Conservation (phyloP, 2,797 vertebrate genomes). For the Falco naumanni region DNA sequence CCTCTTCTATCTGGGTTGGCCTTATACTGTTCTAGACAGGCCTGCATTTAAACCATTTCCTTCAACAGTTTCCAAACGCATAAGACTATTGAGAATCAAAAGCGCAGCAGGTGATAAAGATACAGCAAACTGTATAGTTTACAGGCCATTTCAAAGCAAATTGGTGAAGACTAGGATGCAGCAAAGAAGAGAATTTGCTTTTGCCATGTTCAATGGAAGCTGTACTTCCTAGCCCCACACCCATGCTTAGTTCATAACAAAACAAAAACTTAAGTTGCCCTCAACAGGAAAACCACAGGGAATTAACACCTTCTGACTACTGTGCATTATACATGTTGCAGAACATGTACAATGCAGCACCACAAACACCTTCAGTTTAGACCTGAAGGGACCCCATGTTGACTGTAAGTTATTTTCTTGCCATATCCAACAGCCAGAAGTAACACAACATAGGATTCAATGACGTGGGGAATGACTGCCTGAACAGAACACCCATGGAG, state of each 20-base stretch:
- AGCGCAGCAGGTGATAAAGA: not conserved
- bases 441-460: not conserved
- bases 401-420: not conserved
- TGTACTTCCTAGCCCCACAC: not conserved
- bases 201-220: not conserved
- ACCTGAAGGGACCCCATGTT: not conserved
- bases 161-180: not conserved
- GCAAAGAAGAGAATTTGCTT: not conserved
- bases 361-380: not conserved
- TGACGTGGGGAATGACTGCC: not conserved
- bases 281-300: not conserved
- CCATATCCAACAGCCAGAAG: not conserved
- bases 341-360: not conserved
- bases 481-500: not conserved
- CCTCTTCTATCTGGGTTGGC: not conserved
- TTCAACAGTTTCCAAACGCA: not conserved
- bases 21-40: not conserved
- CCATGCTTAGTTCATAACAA: not conserved
- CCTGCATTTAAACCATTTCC: not conserved
- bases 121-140: not conserved
- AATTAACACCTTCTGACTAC: not conserved
- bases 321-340: accelerated
- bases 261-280: not conserved
- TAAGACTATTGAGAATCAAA: not conserved
- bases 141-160: not conserved